These are phyloP conservation scores for Vanessa cardui DNA, from an alignment of 2,888 invertebrate species.

Conservation along the genomic window DNA sequence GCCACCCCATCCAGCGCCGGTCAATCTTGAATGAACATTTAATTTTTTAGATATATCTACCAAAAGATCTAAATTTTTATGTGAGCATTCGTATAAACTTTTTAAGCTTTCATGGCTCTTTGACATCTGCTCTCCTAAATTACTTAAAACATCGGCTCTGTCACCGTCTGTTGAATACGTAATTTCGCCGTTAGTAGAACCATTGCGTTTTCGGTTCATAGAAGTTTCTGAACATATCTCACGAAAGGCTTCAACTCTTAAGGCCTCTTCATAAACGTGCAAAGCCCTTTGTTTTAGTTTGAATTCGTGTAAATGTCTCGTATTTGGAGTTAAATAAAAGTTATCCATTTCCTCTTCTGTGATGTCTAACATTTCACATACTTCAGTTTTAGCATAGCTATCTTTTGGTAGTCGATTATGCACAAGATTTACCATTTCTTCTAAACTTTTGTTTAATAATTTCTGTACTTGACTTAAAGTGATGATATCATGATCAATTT, in stretches of 20 bases:
- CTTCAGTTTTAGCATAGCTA: conserved; percentile 87
- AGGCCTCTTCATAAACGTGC: conserved; percentile 96
- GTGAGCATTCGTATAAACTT: conserved; percentile 96
- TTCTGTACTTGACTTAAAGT: conserved; percentile 90
- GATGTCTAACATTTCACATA: conserved; percentile 84
- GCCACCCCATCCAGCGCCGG: conserved; percentile 99
- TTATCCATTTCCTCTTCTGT: conserved; percentile 83
- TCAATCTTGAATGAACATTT: conserved; percentile 93
- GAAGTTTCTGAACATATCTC: conserved; percentile 78
- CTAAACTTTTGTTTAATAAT: conserved; percentile 83
- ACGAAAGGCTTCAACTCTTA: conserved; percentile 91
- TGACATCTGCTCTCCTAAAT: conserved; percentile 92
- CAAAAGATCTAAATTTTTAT: conserved; percentile 91
- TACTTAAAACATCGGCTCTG: conserved; percentile 68
- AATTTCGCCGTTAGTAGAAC: conserved; percentile 47
- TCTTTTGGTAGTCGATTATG: conserved; percentile 84
- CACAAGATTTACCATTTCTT: conserved; percentile 88
- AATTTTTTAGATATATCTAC: conserved; percentile 88
- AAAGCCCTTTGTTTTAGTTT: conserved; percentile 92
- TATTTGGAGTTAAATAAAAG: conserved; percentile 75
- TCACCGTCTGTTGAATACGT: conserved; percentile 42
- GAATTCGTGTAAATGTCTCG: conserved; percentile 86
- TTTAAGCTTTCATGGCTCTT: conserved; percentile 94
- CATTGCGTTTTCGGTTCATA: conserved; percentile 54
- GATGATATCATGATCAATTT: conserved; percentile 85